phyloP scores from a whole-genome alignment of 2,888 invertebrate species.

The Limnephilus marmoratus region DNA sequence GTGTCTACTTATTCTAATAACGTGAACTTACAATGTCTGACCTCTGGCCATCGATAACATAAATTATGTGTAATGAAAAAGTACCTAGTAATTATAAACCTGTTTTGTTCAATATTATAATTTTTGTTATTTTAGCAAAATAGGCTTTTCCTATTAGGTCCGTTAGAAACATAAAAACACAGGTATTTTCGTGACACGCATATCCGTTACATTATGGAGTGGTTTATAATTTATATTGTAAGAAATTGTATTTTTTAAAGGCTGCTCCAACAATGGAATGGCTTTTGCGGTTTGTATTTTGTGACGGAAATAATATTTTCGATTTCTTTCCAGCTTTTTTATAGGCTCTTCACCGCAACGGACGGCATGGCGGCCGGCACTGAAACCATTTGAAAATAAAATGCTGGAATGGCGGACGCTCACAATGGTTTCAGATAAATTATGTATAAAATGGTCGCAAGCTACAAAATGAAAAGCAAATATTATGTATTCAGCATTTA shows the following conservation, averaged over 20 bases:
- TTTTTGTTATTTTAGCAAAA: not conserved
- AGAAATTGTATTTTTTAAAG: slow-evolving; percentile 5
- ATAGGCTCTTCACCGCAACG: slow-evolving; percentile 2
- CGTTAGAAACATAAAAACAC: not conserved
- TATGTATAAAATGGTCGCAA: not conserved
- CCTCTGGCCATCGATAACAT: too few species aligned
- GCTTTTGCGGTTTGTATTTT: slow-evolving; percentile 13
- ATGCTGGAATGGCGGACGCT: not conserved
- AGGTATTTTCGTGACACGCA: not conserved
- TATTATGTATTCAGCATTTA: not conserved
- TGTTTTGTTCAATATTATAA: too few species aligned
- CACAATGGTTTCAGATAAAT: not conserved
- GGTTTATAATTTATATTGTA: not conserved
- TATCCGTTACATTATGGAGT: not conserved
- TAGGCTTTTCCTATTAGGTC: not conserved
- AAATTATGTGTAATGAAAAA: too few species aligned
- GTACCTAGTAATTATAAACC: too few species aligned
- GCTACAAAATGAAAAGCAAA: not conserved
- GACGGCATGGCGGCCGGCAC: not conserved
- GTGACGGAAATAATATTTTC: slow-evolving; percentile 16
- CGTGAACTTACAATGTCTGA: too few species aligned
- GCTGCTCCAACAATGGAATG: not conserved
- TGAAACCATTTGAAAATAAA: not conserved
- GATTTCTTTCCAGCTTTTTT: slow-evolving; percentile 8
- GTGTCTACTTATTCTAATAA: too few species aligned